phyloP scores from a whole-genome alignment of 2,113 vertebrate species.

The Rhinolophus sinicus region DNA sequence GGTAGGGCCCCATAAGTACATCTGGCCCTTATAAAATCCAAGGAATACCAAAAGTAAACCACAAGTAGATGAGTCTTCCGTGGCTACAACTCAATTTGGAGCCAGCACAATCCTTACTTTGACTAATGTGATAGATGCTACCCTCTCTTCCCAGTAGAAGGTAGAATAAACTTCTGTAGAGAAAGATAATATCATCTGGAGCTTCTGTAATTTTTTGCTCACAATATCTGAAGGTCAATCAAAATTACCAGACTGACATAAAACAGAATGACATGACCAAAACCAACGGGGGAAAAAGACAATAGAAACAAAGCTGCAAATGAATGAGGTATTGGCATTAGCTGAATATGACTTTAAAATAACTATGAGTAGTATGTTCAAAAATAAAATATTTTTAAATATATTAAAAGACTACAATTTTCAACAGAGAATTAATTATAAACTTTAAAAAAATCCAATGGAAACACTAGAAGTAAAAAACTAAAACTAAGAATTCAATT shows the following conservation, averaged over 20 bases:
- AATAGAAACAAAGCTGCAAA: background rate
- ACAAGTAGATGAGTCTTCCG: background rate
- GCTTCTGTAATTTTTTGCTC: background rate
- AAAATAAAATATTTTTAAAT: background rate
- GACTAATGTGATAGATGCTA: background rate
- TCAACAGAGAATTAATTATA: background rate
- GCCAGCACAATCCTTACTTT: background rate
- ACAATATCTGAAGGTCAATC: background rate
- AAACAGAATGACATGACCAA: background rate
- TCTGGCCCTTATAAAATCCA: background rate
- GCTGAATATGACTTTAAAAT: background rate
- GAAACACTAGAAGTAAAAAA: background rate
- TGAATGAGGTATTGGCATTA: background rate
- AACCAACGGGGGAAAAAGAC: background rate
- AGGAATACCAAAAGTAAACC: background rate
- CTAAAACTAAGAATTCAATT: background rate
- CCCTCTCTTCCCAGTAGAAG: background rate
- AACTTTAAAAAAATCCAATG: background rate
- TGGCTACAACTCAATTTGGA: background rate
- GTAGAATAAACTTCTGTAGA: background rate
- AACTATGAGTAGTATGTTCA: background rate
- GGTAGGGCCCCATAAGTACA: background rate
- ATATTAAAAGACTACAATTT: background rate
- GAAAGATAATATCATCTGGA: background rate
- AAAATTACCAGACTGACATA: background rate